phyloP scores from a whole-genome alignment of 2,797 vertebrate species.

The Gymnodraco acuticeps region DNA sequence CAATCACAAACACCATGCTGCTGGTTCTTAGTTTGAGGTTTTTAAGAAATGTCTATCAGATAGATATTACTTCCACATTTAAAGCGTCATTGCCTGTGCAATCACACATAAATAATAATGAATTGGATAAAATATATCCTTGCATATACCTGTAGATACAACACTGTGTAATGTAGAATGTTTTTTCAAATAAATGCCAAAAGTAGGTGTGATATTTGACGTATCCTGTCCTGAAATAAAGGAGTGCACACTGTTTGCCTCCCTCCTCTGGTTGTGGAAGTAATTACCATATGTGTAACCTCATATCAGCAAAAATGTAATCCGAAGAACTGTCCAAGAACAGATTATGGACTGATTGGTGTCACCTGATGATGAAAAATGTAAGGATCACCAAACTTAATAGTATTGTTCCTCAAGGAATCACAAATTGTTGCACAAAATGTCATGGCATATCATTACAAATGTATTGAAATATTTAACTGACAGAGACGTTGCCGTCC shows the following conservation, averaged over 20 bases:
- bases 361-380: neutral
- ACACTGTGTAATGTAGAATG: neutral
- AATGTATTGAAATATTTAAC: neutral
- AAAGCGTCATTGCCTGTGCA: constrained; percentile 52
- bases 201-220: neutral
- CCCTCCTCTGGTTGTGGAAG: too few relatives aligned
- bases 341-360: neutral
- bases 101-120: neutral
- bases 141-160: neutral
- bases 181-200: neutral
- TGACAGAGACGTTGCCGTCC: neutral
- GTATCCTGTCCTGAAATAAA: neutral
- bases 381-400: neutral
- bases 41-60: constrained; percentile 53
- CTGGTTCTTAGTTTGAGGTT: constrained; percentile 49
- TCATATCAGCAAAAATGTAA: too few relatives aligned
- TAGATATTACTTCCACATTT: constrained; percentile 47
- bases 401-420: neutral
- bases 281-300: too few relatives aligned
- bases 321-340: neutral
- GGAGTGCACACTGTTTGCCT: too few relatives aligned
- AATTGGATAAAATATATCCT: neutral
- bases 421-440: neutral
- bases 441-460: neutral
- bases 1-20: constrained; percentile 60